phyloP scores from a whole-genome alignment of 2,797 vertebrate species.

The Cuniculus paca region DNA sequence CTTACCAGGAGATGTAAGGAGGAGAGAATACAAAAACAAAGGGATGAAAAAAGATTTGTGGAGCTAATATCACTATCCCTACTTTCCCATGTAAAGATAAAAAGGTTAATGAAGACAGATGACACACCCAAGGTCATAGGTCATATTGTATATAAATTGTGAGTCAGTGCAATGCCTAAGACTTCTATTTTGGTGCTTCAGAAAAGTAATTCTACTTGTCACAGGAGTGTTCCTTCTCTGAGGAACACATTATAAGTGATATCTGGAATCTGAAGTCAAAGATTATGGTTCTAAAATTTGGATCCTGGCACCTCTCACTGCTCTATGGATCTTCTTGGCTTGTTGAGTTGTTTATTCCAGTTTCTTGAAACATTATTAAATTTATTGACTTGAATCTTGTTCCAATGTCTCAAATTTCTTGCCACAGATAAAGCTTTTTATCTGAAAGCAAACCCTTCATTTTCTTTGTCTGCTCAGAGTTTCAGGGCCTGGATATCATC shows the following conservation, averaged over 20 bases:
- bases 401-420: constrained; percentile 85
- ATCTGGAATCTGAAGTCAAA: constrained; percentile 40
- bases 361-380: constrained; percentile 80
- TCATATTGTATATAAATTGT: not conserved
- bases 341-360: constrained; percentile 63
- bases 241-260: constrained; percentile 45
- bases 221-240: not conserved
- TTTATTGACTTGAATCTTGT: constrained; percentile 78
- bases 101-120: constrained; percentile 26
- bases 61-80: not conserved
- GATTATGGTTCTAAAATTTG: constrained; percentile 61
- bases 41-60: not conserved
- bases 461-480: constrained; percentile 85
- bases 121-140: not conserved
- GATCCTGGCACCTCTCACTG: constrained; percentile 49
- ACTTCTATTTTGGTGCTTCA: constrained; percentile 9
- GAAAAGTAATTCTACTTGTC: constrained; percentile 14
- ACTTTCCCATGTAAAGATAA: not conserved
- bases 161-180: constrained; percentile 43
- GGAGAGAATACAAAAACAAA: not conserved
- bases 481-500: constrained; percentile 89
- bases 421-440: constrained; percentile 85
- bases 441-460: constrained; percentile 85
- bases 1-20: not conserved
- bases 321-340: not conserved